Evolutionary conservation across 2,797 vertebrate species (phyloP).

Genomic region (Poecilia picta): DNA sequence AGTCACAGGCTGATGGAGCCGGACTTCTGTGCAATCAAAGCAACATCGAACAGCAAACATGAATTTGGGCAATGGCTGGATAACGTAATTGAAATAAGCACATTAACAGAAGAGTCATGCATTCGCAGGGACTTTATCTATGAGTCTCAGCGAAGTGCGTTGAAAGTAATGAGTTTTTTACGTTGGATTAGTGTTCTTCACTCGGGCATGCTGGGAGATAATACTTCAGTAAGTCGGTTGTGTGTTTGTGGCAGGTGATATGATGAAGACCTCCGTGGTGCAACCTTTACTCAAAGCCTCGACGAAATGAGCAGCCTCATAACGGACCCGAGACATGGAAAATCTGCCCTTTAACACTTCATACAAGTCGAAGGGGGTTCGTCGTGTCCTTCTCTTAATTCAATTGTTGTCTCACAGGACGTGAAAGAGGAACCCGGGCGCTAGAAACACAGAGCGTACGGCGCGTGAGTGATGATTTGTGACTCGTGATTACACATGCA

Average conservation of each 20-base stretch:
- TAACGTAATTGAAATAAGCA: conserved; percentile 21
- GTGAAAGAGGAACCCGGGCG: conserved; percentile 15
- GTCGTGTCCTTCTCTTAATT: conserved; percentile 54
- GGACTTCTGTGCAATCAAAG: conserved; percentile 1
- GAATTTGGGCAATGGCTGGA: conserved; percentile 11
- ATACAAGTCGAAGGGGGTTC: conserved; percentile 65
- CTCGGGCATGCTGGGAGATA: conserved; percentile 39
- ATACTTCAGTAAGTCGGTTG: conserved; percentile 25
- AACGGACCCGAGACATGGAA: conserved; percentile 53
- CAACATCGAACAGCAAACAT: neutral
- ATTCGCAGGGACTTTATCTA: conserved; percentile 37
- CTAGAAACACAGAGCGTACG: conserved; percentile 34
- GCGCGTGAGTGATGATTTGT: conserved; percentile 48
- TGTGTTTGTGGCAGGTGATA: conserved; percentile 31
- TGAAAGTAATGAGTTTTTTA: conserved; percentile 44
- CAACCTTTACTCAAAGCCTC: conserved; percentile 51
- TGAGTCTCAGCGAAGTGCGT: conserved; percentile 17
- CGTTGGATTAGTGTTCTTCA: conserved; percentile 41
- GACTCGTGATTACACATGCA: conserved; percentile 66
- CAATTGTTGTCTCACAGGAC: conserved; percentile 39
- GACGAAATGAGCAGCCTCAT: conserved; percentile 45
- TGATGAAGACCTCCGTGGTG: conserved; percentile 41
- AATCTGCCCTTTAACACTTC: conserved; percentile 71
- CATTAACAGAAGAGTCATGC: conserved; percentile 23
- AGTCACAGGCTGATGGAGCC: neutral